Evolutionary conservation across 2,797 vertebrate genomes (phyloP), one percentile per base, ranked within the genome.

Genomic region (Sphenopsis melanotis): DNA sequence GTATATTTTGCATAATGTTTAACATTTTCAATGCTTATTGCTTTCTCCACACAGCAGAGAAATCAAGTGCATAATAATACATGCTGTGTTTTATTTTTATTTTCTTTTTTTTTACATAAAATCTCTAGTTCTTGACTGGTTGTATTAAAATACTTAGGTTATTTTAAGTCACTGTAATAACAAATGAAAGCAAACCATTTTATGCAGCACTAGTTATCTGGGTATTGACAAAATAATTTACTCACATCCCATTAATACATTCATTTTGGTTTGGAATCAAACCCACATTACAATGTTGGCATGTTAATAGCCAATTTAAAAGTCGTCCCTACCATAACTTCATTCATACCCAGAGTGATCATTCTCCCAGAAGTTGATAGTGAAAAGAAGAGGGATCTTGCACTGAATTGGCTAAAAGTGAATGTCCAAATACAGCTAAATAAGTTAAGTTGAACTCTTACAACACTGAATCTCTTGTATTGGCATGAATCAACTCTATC

Each of bases 1-100:
- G 98, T 97, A 98, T 97, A 98, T 95, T 97, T 98, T 98, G 97
- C 96, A 98, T 98, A 98, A 98, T 98, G 97, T 98, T 98, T 98
- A 98, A 98, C 98, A 98, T 98, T 98, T 96, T 98, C 91, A 95
- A 96, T 95, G 97, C 98, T 98, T 98, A 98, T 97, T 98, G 98
- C 98, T 98, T 98, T 98, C 98, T 98, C 98, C 98, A 98, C 98
- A 98, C 98, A 98, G 98, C 98, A 98, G 98, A 98, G 98, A 98
- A 98, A 98, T 97, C 97, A 98, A 98, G 98, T 98, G 98, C 98
- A 98, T 98, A 98, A 97, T 97, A 97, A 98, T 97, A 98, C 97
- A 98, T 98, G 98, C 97, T 98, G 97, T 98, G 97, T 95, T 96
- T 96, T 97, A 56, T 88, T 97, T 96, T 71, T 69, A 1, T 26